Base-by-base conservation (phyloP, 2,113 vertebrate genomes). In the Embiotoca jacksoni region DNA sequence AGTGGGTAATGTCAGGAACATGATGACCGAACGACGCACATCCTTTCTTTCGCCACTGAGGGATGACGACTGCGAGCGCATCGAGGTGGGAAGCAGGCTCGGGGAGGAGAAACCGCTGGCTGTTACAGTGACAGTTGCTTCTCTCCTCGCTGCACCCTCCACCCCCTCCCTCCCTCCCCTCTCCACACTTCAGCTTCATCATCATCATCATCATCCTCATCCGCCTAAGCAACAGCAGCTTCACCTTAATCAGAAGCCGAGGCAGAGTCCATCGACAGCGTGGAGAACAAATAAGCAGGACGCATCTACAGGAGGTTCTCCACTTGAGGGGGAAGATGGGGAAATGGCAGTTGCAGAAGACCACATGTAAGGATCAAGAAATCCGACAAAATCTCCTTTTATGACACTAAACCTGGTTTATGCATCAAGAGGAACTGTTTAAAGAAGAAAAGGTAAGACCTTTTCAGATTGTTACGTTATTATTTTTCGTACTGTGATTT, bases 281-380 rank as follows among this genome's bases (percentile, higher is more conserved):
- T 59, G 73, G 31, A 61, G 61, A 80, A 32, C 47, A 65, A 71
- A 81, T 56, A 15, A 75, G 82, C 81, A 63, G 78, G 74, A 65
- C 63, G 65, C 72, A 61, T 67, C 81, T 80, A 62, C 65, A 54
- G 52, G 79, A 87, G 81, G 80, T 69, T 83, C 87, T 87, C 81
- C 80, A 37, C 61, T 81, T 74, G 57, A 67, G 54, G 53, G 49
- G 75, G 84, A 92, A 81, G 85, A 94, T 94, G 94, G 92, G 66
- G 85, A 83, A 81, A 92, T 89, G 90, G 93, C 87, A 89, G 58
- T 54, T 87, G 81, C 85, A 68, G 31, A 58, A 72, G 54, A 82
- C 37, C 75, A 62, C 78, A 80, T 89, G 68, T 86, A 77, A 82
- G 90, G 82, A 77, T 57, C 80, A 75, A 75, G 78, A 81, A 88